These are phyloP conservation scores for Microcebus griseorufus DNA, from an alignment of 2,113 vertebrate species.

Conservation along the genomic window DNA sequence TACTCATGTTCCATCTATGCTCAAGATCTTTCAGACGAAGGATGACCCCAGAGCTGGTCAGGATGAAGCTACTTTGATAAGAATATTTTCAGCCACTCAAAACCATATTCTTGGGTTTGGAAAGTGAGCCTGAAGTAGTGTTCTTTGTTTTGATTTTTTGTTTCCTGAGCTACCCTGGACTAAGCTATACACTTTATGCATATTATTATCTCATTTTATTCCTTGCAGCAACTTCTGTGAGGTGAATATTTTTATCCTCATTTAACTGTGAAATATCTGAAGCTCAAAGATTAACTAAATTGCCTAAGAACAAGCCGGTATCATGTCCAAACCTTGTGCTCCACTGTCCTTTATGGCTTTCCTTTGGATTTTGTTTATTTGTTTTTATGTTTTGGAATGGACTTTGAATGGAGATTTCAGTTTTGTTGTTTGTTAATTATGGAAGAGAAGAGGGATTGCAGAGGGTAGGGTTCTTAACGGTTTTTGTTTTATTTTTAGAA, in stretches of 20 bases:
- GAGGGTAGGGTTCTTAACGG: background rate
- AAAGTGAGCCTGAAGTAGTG: background rate
- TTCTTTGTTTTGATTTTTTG: background rate
- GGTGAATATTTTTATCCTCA: background rate
- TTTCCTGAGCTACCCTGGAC: background rate
- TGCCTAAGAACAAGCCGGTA: background rate
- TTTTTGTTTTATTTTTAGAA: background rate
- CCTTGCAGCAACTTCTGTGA: background rate
- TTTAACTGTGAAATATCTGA: background rate
- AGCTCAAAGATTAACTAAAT: background rate
- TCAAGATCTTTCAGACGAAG: background rate
- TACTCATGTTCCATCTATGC: background rate
- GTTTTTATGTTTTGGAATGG: slow-evolving; percentile 11
- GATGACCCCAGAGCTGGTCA: background rate
- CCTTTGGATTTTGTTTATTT: slow-evolving; percentile 9
- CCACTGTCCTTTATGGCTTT: background rate
- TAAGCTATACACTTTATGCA: background rate
- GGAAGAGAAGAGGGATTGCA: background rate
- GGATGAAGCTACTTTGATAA: background rate
- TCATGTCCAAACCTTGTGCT: background rate
- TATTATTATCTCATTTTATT: slow-evolving; percentile 12
- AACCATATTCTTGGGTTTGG: background rate
- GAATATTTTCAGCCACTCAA: background rate
- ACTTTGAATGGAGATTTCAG: background rate
- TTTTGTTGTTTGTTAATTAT: background rate